Percentiles rank a stretch among this genome's conserved stretches.
These are phyloP conservation scores for Hylaeus anthracinus DNA, from an alignment of 1,140 invertebrate species.

Conservation along the genomic window DNA sequence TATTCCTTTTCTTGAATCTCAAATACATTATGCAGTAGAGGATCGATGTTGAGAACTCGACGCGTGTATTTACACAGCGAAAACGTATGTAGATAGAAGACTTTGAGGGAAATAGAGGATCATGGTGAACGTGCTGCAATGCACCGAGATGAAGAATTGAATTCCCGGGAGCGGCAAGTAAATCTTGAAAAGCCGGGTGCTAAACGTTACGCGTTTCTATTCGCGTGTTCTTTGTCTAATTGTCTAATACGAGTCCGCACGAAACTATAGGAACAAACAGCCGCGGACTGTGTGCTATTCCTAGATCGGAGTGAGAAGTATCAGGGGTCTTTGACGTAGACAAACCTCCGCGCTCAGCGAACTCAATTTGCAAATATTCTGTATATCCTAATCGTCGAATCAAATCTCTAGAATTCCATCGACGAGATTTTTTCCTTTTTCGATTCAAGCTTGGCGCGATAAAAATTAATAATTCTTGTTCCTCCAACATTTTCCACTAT, in stretches of 20 bases:
- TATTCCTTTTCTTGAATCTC: no score
- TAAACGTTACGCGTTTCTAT: not conserved
- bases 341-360: not conserved
- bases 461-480: not conserved
- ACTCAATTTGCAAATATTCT: not conserved
- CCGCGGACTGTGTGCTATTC: slow-evolving; percentile 5
- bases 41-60: no score
- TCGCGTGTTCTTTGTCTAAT: not conserved
- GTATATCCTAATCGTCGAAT: not conserved
- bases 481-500: no score
- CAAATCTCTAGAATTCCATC: not conserved
- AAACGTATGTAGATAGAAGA: not conserved
- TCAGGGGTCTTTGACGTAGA: not conserved
- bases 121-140: not conserved
- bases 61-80: no score
- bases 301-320: not conserved
- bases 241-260: not conserved
- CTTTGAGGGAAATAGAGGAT: not conserved
- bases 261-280: not conserved
- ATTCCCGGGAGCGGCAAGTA: not conserved
- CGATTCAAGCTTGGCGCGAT: not conserved
- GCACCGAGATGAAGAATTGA: not conserved
- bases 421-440: not conserved
- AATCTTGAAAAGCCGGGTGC: not conserved
- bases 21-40: no score